phyloP scores from a whole-genome alignment of 2,797 vertebrate species.

The Crypturellus tataupa region DNA sequence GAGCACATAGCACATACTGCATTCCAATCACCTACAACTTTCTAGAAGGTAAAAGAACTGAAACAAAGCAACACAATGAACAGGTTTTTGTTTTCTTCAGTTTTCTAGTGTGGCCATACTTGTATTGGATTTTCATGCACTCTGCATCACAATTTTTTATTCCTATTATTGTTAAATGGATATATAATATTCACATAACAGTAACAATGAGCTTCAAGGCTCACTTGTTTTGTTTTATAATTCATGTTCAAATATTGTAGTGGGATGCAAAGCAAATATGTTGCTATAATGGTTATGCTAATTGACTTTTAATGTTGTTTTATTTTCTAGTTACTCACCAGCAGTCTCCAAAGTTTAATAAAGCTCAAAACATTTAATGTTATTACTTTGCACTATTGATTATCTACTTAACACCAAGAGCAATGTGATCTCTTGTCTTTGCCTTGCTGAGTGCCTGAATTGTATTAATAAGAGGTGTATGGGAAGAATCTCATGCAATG shows the following conservation, averaged over 20 bases:
- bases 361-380: conserved; percentile 81
- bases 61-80: not conserved
- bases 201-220: conserved; percentile 27
- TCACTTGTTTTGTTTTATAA: conserved; percentile 40
- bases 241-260: not conserved
- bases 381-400: conserved; percentile 81
- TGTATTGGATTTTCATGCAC: conserved; percentile 18
- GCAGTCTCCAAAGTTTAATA: conserved; percentile 80
- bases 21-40: not conserved
- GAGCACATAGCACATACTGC: not conserved
- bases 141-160: conserved; percentile 35
- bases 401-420: conserved; percentile 77
- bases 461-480: conserved; percentile 68
- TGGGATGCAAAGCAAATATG: conserved; percentile 49
- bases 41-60: not conserved
- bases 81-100: not conserved
- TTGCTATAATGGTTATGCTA: conserved; percentile 71
- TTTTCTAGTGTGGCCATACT: not conserved
- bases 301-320: conserved; percentile 76
- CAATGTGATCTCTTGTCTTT: conserved; percentile 65
- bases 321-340: conserved; percentile 64
- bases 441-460: conserved; percentile 71
- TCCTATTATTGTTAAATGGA: conserved; percentile 28
- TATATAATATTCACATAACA: conserved; percentile 37
- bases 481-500: conserved; percentile 42